phyloP scores from a whole-genome alignment of 2,888 invertebrate species.

The Griposia aprilina region DNA sequence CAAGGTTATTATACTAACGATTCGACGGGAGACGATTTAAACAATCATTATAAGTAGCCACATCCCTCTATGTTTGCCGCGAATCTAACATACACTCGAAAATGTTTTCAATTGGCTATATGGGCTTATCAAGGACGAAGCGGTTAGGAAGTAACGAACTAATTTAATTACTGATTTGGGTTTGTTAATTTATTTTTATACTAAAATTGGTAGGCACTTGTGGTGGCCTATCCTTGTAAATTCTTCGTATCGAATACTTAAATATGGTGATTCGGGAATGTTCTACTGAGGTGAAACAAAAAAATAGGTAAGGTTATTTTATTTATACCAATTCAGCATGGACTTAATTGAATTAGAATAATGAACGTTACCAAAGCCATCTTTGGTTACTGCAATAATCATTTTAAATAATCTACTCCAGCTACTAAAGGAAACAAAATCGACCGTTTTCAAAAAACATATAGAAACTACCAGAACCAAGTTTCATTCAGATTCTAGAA shows the following conservation, averaged over 20 bases:
- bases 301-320: background rate
- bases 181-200: conserved; percentile 11
- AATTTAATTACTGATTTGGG: conserved; percentile 48
- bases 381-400: background rate
- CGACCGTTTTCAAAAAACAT: background rate
- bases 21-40: conserved; percentile 73
- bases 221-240: background rate
- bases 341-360: background rate
- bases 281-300: no score
- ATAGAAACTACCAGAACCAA: conserved; percentile 16
- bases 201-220: background rate
- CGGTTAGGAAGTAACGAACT: conserved; percentile 34
- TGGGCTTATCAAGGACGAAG: conserved; percentile 47
- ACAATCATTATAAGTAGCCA: conserved; percentile 78
- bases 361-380: background rate
- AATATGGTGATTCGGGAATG: background rate
- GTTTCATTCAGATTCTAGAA: conserved; percentile 4
- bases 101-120: conserved; percentile 60
- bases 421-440: background rate
- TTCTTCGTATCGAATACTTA: background rate
- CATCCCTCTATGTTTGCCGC: conserved; percentile 71
- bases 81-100: conserved; percentile 57
- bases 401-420: background rate
- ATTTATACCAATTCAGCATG: background rate
- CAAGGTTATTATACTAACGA: conserved; percentile 76